Percentiles rank a stretch among this genome's conserved stretches.
Conservation (phyloP, 2,888 invertebrate species). For the Andrena minutula region DNA sequence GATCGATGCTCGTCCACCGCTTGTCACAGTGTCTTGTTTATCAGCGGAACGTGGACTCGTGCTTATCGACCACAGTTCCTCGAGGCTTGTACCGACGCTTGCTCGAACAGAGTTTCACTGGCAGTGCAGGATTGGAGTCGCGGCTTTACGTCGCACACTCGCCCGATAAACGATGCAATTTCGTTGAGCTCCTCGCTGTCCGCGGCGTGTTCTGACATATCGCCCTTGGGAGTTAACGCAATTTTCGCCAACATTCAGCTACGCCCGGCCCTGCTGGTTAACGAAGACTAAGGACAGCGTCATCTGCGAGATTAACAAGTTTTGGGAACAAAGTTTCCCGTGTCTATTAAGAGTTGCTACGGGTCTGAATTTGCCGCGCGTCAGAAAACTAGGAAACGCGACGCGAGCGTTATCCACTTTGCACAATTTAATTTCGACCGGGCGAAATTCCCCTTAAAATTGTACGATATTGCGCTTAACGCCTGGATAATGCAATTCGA, state of each 20-base stretch:
- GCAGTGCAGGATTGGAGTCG: not conserved
- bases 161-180: not conserved
- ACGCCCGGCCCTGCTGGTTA: not conserved
- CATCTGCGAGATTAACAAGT: constrained; percentile 4
- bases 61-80: constrained; percentile 14
- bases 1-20: too few relatives aligned
- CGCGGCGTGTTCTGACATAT: constrained; percentile 1
- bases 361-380: constrained; percentile 4
- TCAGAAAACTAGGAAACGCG: constrained; percentile 27
- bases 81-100: not conserved
- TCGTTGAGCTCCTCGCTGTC: not conserved
- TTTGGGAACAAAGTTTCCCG: constrained; percentile 37
- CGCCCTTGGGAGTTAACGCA: not conserved
- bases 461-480: not conserved
- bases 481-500: not conserved
- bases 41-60: not conserved
- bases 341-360: not conserved
- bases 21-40: too few relatives aligned
- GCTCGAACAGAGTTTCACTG: not conserved
- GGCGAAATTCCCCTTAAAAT: constrained; percentile 1
- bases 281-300: constrained; percentile 29
- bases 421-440: not conserved
- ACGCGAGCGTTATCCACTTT: constrained; percentile 8
- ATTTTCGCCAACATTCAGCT: not conserved
- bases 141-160: not conserved